Evolutionary conservation across 2,888 invertebrate species (phyloP), one percentile per base, ranked within the genome.

Genomic region (Operophtera brumata): DNA sequence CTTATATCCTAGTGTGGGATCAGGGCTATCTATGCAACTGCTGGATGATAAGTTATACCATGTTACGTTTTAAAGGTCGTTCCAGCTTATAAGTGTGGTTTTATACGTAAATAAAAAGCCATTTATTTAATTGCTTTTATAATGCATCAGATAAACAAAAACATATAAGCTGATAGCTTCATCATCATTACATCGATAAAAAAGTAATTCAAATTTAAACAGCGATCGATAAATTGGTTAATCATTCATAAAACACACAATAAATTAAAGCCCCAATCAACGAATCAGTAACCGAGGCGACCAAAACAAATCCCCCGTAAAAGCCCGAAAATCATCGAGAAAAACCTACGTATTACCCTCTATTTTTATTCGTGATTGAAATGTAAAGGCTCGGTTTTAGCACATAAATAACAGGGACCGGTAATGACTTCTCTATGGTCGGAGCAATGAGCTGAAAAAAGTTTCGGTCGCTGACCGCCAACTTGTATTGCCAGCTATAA

Each of bases 371-470:
- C 71, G 64, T 69, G 83, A 83, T 84, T 86, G 84, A 86, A 85
- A 84, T 80, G 82, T 82, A 82, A 82, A 84, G 78, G 76, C 73
- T 58, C 75, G 70, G 68, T 79, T 76, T 75, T 62, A 65, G 66
- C 64, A 75, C 80, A 84, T 83, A 85, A 85, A 86, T 85, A 84
- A 82, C 79, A 71, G 69, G 72, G 67, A 66, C 73, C 83, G 80
- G 82, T 85, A 86, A 88, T 83, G 86, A 83, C 77, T 78, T 66
- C 81, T 73, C 84, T 86, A 85, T 84, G 82, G 78, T 77, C 69
- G 66, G 65, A 75, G 84, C 84, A 85, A 86, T 86, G 86, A 83
- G 78, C 77, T 76, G 84, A 77, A 80, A 83, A 86, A 84, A 60
- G 70, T 73, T 69, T 76, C 70, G 78, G 47, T 25, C 30, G 34